Evolutionary conservation across 92 coral and sea anemone species (phyloP).

Genomic region (Hydrozoanthus gracilis): DNA sequence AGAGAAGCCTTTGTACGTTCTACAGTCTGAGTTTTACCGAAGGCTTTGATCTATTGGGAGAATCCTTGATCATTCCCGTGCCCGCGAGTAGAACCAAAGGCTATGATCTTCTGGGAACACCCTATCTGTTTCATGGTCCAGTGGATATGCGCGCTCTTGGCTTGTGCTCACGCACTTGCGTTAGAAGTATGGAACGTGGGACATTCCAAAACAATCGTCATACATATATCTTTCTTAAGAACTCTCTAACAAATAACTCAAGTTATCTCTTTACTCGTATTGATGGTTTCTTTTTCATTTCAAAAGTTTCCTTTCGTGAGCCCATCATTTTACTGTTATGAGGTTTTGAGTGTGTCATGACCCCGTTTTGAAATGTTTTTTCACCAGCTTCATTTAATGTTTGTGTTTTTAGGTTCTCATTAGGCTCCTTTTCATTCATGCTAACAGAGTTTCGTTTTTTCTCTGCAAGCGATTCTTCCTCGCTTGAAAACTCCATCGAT

Average conservation of each 20-base stretch:
- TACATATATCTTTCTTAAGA: background rate
- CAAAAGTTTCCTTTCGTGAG: slow-evolving; percentile 1
- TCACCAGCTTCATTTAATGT: background rate
- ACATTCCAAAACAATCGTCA: slow-evolving; percentile 21
- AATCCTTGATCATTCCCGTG: no score
- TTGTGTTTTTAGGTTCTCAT: background rate
- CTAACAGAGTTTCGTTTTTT: background rate
- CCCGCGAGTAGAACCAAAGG: background rate
- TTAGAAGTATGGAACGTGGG: slow-evolving; percentile 22
- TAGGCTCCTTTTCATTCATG: background rate
- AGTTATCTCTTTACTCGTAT: slow-evolving; percentile 14
- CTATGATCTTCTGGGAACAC: background rate
- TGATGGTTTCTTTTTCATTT: slow-evolving; percentile 29
- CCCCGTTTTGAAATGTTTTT: slow-evolving; percentile 27
- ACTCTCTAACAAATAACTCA: background rate
- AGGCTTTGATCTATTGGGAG: no score
- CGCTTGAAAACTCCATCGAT: slow-evolving; percentile 35
- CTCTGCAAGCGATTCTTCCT: slow-evolving; percentile 6
- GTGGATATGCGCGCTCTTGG: background rate
- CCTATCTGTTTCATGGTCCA: background rate
- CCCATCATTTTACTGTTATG: background rate
- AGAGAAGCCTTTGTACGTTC: no score
- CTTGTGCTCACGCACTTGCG: background rate
- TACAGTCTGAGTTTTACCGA: no score
- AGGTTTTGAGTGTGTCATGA: slow-evolving; percentile 8